Percentiles rank a stretch among this genome's conserved stretches.
phyloP scores from a whole-genome alignment of 2,797 vertebrate genomes.

The Semotilus atromaculatus region DNA sequence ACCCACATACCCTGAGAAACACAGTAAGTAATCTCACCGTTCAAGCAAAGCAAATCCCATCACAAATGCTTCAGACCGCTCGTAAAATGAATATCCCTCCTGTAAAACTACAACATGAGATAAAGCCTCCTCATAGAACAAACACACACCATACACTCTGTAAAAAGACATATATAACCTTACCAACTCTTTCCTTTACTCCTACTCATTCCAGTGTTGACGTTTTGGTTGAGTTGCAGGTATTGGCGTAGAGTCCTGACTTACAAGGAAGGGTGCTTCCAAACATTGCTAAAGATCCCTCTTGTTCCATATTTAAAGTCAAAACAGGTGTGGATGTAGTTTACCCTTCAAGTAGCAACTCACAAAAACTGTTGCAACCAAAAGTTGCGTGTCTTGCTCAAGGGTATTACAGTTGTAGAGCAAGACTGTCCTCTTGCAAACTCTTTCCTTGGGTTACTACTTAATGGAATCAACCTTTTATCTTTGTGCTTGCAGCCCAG shows the following conservation, averaged over 20 bases:
- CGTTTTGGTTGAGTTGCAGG: background rate
- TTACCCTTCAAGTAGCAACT: background rate
- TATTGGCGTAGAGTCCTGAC: background rate
- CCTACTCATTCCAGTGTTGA: background rate
- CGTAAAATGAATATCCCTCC: background rate
- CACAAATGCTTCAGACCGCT: background rate
- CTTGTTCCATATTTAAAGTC: background rate
- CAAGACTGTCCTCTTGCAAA: background rate
- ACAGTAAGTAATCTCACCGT: conserved; percentile 11
- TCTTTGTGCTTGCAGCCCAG: background rate
- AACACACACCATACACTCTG: conserved; percentile 1
- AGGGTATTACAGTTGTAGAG: background rate
- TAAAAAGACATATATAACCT: background rate
- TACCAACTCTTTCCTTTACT: background rate
- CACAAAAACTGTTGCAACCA: background rate
- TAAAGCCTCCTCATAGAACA: background rate
- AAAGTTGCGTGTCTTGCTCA: background rate
- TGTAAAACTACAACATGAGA: background rate
- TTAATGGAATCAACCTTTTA: background rate
- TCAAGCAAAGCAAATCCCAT: background rate
- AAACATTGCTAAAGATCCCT: conserved; percentile 1
- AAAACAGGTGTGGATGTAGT: background rate
- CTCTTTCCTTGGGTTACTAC: background rate
- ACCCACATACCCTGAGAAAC: conserved; percentile 34
- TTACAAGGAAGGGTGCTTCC: background rate